These are phyloP conservation scores for Condylura cristata DNA, from an alignment of 2,113 vertebrate genomes.

Conservation along the genomic window DNA sequence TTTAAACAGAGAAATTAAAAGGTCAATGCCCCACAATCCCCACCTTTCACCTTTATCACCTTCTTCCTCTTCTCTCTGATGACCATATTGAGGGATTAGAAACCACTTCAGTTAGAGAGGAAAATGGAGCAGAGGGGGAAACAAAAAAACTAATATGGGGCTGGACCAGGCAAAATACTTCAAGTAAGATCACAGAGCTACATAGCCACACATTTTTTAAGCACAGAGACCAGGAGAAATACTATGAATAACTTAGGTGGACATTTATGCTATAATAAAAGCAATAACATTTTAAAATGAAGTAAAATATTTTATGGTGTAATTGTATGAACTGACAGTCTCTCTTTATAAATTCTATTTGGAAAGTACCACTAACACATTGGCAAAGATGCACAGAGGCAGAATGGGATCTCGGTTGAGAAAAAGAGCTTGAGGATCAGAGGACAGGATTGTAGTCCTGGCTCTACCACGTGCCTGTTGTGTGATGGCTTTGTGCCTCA, in stretches of 20 bases:
- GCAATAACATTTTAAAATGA: not conserved
- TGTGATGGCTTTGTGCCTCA: not conserved
- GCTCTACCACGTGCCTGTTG: fast-evolving
- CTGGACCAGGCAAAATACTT: not conserved
- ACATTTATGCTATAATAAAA: not conserved
- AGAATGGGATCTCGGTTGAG: too few relatives aligned
- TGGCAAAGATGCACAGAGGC: not conserved
- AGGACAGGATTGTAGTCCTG: not conserved
- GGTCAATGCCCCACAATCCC: not conserved
- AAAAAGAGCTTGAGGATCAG: not conserved
- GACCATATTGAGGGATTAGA: not conserved
- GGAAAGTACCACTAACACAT: not conserved
- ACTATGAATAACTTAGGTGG: not conserved
- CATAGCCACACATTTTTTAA: not conserved
- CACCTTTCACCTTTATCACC: not conserved
- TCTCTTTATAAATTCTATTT: not conserved
- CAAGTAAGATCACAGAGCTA: not conserved
- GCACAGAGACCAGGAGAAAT: not conserved
- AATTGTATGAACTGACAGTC: not conserved
- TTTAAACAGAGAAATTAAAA: not conserved
- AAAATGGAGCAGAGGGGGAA: not conserved
- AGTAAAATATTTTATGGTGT: not conserved
- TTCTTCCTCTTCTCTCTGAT: not conserved
- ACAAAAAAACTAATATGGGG: not conserved
- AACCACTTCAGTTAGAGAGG: not conserved